Evolutionary conservation across 2,797 vertebrate genomes (phyloP), one percentile per base, ranked within the genome.

Genomic region (Apodemus agrarius): DNA sequence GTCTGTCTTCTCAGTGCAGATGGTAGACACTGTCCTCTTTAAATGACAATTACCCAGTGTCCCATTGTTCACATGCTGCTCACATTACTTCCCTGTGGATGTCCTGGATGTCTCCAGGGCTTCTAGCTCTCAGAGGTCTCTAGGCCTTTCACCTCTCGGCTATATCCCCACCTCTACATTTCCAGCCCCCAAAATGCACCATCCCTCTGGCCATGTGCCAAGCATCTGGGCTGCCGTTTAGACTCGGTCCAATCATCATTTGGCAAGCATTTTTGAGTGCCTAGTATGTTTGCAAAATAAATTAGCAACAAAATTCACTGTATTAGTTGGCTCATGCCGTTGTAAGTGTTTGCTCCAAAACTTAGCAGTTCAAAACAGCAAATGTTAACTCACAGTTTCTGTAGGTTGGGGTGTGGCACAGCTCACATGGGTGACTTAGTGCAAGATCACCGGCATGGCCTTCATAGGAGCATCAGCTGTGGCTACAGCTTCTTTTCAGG

Each of bases 221-320:
- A 80, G 74, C 63, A 95, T 88, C 91, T 59, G 54, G n/a, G 69
- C 79, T 61, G 46, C 83, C 61, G 63, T 90, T 95, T 63, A 91
- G 21, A 69, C 74, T 80, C 43, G 3, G n/a, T 63, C 87, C 40
- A 26, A 12, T 80, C 79, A 72, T 95, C 63, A 82, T 79, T 85
- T 59, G n/a, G 34, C 67, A 82, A 86, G 75, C 72, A n/a, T 83
- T 91, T 93, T 75, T 61, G 59, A 93, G 52, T 80, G 34, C 26
- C 89, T 93, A 80, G 76, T 75, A 59, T 72, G 74, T 92, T 88
- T 69, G 83, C 46, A 87, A 93, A 95, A 93, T 76, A 90, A 91
- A 88, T 90, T 67, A 83, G 69, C 92, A 93, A 90, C 69, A 79
- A 72, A 91, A 40, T 29, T 43, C 67, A 67, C 37, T 88, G 52